Conservation (phyloP, 2,113 vertebrate genomes). For the Cranoglanis bouderius region DNA sequence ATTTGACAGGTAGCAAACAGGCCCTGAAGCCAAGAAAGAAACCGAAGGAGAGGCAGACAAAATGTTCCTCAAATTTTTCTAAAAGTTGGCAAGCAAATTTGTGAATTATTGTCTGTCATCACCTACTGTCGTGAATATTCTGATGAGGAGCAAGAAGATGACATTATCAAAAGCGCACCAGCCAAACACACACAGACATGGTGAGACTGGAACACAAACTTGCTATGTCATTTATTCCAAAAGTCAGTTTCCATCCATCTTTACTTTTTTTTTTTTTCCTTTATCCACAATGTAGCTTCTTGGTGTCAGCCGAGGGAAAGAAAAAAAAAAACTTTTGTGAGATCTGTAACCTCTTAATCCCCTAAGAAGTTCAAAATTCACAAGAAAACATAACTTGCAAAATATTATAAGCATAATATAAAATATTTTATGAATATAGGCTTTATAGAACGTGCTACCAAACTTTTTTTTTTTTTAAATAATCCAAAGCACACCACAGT, state of each 20-base stretch:
- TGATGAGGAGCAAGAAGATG: constrained; percentile 22
- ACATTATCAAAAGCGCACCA: constrained; percentile 12
- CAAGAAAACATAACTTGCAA: background rate
- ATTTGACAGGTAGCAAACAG: constrained; percentile 10
- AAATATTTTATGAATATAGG: background rate
- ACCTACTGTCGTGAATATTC: constrained; percentile 18
- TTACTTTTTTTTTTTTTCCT: background rate
- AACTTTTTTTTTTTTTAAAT: background rate
- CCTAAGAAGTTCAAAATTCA: background rate
- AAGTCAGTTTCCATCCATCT: constrained; percentile 19
- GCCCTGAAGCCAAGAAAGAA: background rate
- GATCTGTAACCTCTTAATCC: background rate
- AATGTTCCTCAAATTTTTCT: background rate
- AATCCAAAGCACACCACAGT: background rate
- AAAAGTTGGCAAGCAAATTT: constrained; percentile 14
- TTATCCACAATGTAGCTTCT: background rate
- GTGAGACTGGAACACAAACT: constrained; percentile 25
- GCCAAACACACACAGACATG: constrained; percentile 34
- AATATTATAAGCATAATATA: background rate
- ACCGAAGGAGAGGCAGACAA: background rate
- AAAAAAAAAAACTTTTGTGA: background rate
- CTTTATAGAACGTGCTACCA: background rate
- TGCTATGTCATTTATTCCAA: constrained; percentile 35
- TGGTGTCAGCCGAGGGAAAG: background rate
- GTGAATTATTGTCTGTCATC: constrained; percentile 28